These are phyloP conservation scores for Microchirus variegatus DNA, from an alignment of 2,797 vertebrate species.

Conservation along the genomic window DNA sequence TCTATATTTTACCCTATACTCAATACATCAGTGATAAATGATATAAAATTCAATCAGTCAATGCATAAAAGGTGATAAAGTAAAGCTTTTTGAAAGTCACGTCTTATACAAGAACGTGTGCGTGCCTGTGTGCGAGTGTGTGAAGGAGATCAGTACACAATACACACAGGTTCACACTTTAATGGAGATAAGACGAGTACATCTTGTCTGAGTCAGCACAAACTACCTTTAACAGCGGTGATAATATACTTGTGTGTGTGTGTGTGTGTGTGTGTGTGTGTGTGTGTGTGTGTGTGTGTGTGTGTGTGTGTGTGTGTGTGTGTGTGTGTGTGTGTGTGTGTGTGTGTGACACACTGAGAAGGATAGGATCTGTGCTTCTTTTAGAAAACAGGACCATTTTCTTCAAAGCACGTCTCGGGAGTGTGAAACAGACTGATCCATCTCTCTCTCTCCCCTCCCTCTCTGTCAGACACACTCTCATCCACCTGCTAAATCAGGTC, in stretches of 20 bases:
- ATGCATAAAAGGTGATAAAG: slow-evolving; percentile 17
- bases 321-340: slow-evolving; percentile 13
- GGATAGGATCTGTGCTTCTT: slow-evolving; percentile 24
- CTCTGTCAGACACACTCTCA: slow-evolving; percentile 1
- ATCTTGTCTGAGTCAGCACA: slow-evolving; percentile 54
- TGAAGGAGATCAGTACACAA: slow-evolving; percentile 19
- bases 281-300: slow-evolving; percentile 13
- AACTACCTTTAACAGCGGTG: slow-evolving; percentile 47
- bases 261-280: slow-evolving; percentile 15
- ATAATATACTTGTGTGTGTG: slow-evolving; percentile 16
- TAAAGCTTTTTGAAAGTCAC: too few species aligned
- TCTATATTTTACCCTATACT: neutral
- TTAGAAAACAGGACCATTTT: slow-evolving; percentile 35
- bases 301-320: slow-evolving; percentile 10
- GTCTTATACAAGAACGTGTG: too few species aligned
- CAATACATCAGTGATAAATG: neutral
- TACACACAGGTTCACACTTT: slow-evolving; percentile 38
- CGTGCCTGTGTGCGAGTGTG: slow-evolving; percentile 5
- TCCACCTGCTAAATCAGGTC: slow-evolving; percentile 26
- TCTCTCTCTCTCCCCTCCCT: neutral
- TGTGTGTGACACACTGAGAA: slow-evolving; percentile 14
- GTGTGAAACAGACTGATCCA: slow-evolving; percentile 20
- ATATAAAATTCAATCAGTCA: neutral
- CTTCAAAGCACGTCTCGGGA: slow-evolving; percentile 31
- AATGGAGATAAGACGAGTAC: slow-evolving; percentile 27